Percentiles rank a stretch among this genome's conserved stretches.
These are phyloP conservation scores for Chrysogorgia sp. DNA, from an alignment of 92 coral and sea anemone species.

Conservation along the genomic window DNA sequence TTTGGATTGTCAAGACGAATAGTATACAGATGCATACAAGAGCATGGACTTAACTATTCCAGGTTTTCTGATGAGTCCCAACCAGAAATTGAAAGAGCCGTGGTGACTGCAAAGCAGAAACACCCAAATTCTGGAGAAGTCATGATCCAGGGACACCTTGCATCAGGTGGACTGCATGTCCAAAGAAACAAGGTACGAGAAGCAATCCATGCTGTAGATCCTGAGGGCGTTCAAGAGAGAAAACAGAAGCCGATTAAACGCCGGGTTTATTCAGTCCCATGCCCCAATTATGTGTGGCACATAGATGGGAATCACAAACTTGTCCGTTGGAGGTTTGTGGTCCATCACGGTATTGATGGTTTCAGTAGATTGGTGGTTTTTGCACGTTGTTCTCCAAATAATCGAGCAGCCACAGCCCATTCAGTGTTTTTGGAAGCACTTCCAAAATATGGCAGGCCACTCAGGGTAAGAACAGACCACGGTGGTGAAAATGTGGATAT, in stretches of 20 bases:
- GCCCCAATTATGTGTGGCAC: too few relatives aligned
- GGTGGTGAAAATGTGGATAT: constrained; percentile 55
- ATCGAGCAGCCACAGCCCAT: constrained; percentile 4
- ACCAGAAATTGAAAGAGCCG: constrained; percentile 23
- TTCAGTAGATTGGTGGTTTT: background rate
- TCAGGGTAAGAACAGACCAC: too few relatives aligned
- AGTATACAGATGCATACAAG: too few relatives aligned
- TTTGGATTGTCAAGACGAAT: too few relatives aligned
- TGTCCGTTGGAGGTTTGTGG: too few relatives aligned
- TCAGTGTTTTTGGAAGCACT: background rate
- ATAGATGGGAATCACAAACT: too few relatives aligned
- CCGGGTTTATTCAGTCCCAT: too few relatives aligned
- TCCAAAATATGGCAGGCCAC: constrained; percentile 20
- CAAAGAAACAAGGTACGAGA: constrained; percentile 10
- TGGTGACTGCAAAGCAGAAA: background rate
- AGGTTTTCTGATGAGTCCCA: constrained; percentile 11
- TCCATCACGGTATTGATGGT: too few relatives aligned
- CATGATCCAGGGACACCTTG: background rate
- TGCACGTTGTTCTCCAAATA: constrained; percentile 13
- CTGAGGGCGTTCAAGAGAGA: too few relatives aligned
- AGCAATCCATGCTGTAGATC: too few relatives aligned
- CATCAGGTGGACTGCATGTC: background rate
- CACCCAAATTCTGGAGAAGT: constrained; percentile 38
- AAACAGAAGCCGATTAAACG: too few relatives aligned
- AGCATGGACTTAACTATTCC: too few relatives aligned